Conservation (phyloP, 2,113 vertebrate species). For the Rafetus swinhoei region DNA sequence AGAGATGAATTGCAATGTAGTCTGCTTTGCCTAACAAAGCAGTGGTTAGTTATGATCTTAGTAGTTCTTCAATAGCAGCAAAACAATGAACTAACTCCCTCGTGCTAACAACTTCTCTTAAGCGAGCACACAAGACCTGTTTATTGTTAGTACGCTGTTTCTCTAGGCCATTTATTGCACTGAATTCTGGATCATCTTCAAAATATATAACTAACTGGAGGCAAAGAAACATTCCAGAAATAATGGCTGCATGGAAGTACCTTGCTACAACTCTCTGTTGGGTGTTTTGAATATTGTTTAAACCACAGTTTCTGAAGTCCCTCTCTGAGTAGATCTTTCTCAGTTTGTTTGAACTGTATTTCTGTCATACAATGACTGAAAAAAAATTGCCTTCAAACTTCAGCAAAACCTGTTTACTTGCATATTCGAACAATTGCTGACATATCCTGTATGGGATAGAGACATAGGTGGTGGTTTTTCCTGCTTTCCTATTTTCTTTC, state of each 20-base stretch:
- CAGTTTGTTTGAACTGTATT: background rate
- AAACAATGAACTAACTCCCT: background rate
- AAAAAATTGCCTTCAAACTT: background rate
- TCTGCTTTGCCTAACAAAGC: background rate
- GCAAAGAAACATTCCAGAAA: background rate
- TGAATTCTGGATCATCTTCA: background rate
- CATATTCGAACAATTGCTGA: background rate
- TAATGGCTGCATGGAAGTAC: background rate
- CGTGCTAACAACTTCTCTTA: background rate
- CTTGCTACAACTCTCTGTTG: background rate
- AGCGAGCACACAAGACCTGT: too few species aligned
- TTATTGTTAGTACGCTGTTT: background rate
- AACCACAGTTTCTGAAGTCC: background rate
- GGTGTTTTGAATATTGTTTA: background rate
- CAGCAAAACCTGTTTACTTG: background rate
- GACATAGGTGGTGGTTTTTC: conserved; percentile 8
- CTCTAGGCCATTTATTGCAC: background rate
- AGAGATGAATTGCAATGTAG: too few species aligned
- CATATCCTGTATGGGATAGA: conserved; percentile 1
- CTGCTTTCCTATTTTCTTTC: background rate
- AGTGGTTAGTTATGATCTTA: background rate
- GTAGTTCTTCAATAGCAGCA: rapidly evolving
- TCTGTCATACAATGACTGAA: background rate
- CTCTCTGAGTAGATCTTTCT: background rate
- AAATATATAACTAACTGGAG: background rate